A percentile compares a stretch with the other conserved stretches of the same genome.
Conservation (phyloP, 2,888 invertebrate species). For the Meta bourneti region DNA sequence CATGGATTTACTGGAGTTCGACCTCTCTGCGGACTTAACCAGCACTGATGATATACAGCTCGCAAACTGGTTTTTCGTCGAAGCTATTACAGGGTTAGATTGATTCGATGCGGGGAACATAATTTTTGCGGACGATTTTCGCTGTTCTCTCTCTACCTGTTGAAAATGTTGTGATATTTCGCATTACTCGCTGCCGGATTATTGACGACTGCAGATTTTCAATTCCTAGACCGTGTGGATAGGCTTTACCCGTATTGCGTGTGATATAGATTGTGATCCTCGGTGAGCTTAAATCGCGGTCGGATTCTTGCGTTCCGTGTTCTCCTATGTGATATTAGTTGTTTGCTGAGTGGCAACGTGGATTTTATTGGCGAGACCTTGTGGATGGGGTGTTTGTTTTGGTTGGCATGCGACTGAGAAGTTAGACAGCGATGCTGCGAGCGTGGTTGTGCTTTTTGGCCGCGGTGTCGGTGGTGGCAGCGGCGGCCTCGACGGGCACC, state of each 20-base stretch:
- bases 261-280: too few species aligned
- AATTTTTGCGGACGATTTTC: not conserved
- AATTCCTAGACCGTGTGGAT: too few species aligned
- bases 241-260: too few species aligned
- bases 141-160: not conserved
- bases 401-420: too few species aligned
- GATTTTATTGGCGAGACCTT: not conserved
- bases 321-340: not conserved
- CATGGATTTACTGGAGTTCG: slow-evolving; percentile 35
- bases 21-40: not conserved
- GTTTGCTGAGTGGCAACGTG: not conserved
- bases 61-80: not conserved
- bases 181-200: not conserved
- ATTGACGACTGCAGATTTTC: too few species aligned
- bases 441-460: slow-evolving; percentile 30
- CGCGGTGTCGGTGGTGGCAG: slow-evolving; percentile 4
- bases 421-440: not conserved
- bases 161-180: not conserved
- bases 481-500: not conserved
- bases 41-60: not conserved
- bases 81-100: not conserved
- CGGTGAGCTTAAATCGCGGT: too few species aligned
- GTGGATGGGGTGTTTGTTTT: too few species aligned
- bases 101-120: not conserved
- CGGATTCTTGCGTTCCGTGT: not conserved